These are phyloP conservation scores for Decapterus maruadsi DNA, from an alignment of 2,797 vertebrate genomes.

Conservation along the genomic window DNA sequence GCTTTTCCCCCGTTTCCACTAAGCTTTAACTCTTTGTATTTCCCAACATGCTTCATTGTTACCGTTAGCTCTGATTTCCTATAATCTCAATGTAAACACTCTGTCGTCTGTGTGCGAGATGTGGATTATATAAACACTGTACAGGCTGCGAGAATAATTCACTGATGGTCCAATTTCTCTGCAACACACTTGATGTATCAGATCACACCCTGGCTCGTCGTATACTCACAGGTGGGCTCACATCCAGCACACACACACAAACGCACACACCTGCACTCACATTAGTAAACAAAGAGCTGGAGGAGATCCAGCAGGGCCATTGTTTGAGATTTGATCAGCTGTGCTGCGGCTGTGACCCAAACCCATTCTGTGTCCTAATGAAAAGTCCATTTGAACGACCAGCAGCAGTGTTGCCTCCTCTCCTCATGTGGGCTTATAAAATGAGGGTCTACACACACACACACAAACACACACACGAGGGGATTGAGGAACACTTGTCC, in stretches of 20 bases:
- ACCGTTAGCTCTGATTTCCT: too few relatives aligned
- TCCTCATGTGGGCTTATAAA: constrained; percentile 54
- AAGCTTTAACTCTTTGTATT: too few relatives aligned
- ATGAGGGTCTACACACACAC: constrained; percentile 2
- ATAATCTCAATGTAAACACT: too few relatives aligned
- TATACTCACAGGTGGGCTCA: constrained; percentile 7
- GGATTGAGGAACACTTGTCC: constrained; percentile 38
- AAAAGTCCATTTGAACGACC: constrained; percentile 72
- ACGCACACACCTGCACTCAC: constrained; percentile 46
- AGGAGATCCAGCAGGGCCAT: constrained; percentile 46
- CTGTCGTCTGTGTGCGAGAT: too few relatives aligned
- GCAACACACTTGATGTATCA: constrained; percentile 17
- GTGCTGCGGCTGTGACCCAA: constrained; percentile 51
- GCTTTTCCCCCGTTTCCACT: neutral
- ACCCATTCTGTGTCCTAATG: constrained; percentile 62
- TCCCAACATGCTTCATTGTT: too few relatives aligned
- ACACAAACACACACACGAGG: neutral
- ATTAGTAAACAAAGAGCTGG: constrained; percentile 63
- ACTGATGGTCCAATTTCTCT: constrained; percentile 15
- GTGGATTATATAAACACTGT: too few relatives aligned
- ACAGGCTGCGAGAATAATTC: neutral
- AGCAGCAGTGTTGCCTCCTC: constrained; percentile 37
- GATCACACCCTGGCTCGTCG: constrained; percentile 5
- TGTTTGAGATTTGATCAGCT: constrained; percentile 73
- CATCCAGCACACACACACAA: constrained; percentile 23